These are phyloP conservation scores for Platypus cylindrus DNA, from an alignment of 2,888 invertebrate genomes.

Conservation along the genomic window DNA sequence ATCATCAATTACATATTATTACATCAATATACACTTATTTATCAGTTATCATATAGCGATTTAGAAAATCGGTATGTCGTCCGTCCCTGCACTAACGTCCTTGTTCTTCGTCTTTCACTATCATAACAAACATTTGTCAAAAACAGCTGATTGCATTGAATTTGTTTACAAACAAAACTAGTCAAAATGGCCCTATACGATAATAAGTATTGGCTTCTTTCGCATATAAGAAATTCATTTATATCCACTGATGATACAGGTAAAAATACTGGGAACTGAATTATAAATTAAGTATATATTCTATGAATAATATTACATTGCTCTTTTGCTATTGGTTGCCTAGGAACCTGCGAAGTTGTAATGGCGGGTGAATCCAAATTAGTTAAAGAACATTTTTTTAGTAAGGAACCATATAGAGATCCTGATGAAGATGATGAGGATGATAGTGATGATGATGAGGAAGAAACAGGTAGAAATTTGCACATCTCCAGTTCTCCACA, in stretches of 20 bases:
- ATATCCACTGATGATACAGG: conserved; percentile 87
- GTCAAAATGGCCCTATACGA: conserved; percentile 80
- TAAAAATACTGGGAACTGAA: conserved; percentile 14
- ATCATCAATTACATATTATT: too few species aligned
- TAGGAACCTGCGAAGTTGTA: conserved; percentile 81
- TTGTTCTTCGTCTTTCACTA: too few species aligned
- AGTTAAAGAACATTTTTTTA: conserved; percentile 34
- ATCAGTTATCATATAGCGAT: too few species aligned
- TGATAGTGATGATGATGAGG: conserved; percentile 35
- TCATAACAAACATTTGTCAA: neutral
- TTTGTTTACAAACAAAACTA: conserved; percentile 1
- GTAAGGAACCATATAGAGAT: conserved; percentile 55
- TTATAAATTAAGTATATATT: too few species aligned
- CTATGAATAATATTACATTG: too few species aligned
- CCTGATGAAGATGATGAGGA: conserved; percentile 71
- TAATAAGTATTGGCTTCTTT: conserved; percentile 83
- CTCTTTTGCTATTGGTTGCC: too few species aligned
- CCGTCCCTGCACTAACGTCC: too few species aligned
- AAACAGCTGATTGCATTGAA: neutral
- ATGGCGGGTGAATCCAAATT: conserved; percentile 72
- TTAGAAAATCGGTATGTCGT: too few species aligned
- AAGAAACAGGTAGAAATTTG: conserved; percentile 8
- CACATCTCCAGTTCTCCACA: neutral
- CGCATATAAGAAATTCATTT: conserved; percentile 88
- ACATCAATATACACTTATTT: too few species aligned